phyloP scores from a whole-genome alignment of 2,113 vertebrate genomes.

The Cnemophilus loriae region DNA sequence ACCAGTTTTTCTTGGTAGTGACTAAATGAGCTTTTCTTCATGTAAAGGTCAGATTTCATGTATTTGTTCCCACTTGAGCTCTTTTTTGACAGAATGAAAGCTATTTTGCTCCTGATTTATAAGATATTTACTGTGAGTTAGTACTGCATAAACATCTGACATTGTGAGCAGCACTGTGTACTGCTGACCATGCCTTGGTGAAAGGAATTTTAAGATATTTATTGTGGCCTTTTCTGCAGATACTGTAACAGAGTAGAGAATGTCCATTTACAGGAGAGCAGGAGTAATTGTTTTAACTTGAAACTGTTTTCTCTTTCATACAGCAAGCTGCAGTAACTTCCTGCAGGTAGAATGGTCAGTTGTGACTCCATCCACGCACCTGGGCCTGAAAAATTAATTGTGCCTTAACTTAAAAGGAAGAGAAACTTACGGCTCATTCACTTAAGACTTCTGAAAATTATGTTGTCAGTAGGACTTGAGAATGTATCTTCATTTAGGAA shows the following conservation, averaged over 20 bases:
- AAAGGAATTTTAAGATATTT: not conserved
- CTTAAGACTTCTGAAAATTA: not conserved
- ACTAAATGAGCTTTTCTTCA: constrained; percentile 15
- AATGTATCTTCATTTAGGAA: not conserved
- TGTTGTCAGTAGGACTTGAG: not conserved
- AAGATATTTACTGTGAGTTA: constrained; percentile 43
- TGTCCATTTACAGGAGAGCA: not conserved
- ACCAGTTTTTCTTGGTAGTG: not conserved
- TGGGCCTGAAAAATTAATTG: not conserved
- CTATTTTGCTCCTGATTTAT: constrained; percentile 47
- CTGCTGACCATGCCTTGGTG: not conserved
- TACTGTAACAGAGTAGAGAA: not conserved
- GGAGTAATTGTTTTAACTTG: constrained; percentile 2
- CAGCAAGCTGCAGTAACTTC: not conserved
- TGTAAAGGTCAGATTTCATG: constrained; percentile 66
- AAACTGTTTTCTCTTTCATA: not conserved
- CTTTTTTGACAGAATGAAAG: constrained; percentile 41
- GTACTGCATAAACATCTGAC: constrained; percentile 19
- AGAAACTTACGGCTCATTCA: not conserved
- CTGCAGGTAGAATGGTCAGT: not conserved
- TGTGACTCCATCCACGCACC: not conserved
- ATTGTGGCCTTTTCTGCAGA: not conserved
- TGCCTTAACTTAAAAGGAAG: not conserved
- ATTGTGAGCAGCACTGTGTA: constrained; percentile 6
- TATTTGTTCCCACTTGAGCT: constrained; percentile 49